phyloP scores from a whole-genome alignment of 2,113 vertebrate genomes.

The Felis chaus region DNA sequence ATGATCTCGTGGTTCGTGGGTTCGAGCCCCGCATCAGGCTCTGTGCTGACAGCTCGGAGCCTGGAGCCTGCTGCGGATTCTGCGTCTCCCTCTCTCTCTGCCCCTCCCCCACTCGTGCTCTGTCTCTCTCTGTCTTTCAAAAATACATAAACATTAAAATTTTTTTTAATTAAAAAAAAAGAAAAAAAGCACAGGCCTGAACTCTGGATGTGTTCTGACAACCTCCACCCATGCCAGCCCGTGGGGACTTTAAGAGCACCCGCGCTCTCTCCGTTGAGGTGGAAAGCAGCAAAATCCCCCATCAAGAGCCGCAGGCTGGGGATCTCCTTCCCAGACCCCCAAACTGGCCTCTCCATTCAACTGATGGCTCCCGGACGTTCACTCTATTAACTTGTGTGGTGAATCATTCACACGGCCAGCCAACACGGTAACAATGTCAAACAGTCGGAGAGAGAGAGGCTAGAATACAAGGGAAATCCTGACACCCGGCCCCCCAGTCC shows the following conservation, averaged over 20 bases:
- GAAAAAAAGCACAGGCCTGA: neutral
- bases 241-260: rapidly evolving
- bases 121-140: no score
- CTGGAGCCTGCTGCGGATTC: no score
- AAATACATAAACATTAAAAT: no score
- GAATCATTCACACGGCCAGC: neutral
- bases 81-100: no score
- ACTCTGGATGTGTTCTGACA: rapidly evolving
- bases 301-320: rapidly evolving
- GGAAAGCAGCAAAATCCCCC: neutral
- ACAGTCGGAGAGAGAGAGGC: no score
- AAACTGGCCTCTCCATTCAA: neutral
- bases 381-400: neutral
- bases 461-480: neutral
- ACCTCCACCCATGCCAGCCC: rapidly evolving
- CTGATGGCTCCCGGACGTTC: neutral
- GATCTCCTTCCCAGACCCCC: neutral
- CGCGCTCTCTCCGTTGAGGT: neutral
- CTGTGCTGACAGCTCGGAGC: no score
- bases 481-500: no score
- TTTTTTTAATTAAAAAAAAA: no score
- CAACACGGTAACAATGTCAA: neutral
- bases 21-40: no score
- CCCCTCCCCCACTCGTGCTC: no score
- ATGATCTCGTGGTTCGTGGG: rapidly evolving